phyloP scores from a whole-genome alignment of 1,140 invertebrate species.

The Bombus pascuorum region DNA sequence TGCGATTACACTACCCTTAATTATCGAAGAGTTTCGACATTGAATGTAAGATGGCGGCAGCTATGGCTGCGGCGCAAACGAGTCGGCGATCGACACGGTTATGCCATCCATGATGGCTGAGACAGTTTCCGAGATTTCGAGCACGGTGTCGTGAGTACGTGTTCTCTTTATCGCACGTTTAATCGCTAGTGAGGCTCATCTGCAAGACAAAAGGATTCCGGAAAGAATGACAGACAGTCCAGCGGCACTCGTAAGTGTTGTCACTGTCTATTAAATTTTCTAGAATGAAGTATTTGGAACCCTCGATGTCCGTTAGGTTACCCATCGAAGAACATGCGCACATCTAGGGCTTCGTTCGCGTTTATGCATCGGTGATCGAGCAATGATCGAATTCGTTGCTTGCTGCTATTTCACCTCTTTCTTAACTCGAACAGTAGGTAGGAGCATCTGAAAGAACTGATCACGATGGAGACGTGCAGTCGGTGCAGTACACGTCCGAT shows the following conservation, averaged over 20 bases:
- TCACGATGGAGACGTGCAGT: constrained; percentile 40
- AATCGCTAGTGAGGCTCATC: constrained; percentile 42
- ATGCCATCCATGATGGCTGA: constrained; percentile 61
- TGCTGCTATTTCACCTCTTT: background rate
- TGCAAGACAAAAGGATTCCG: constrained; percentile 13
- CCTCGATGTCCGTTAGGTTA: constrained; percentile 36
- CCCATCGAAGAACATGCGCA: constrained; percentile 16
- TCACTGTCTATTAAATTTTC: constrained; percentile 54
- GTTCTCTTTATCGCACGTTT: constrained; percentile 52
- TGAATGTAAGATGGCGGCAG: constrained; percentile 37
- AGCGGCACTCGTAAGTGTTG: constrained; percentile 66
- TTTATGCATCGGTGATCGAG: background rate
- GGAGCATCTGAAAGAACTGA: constrained; percentile 27
- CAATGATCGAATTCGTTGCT: background rate
- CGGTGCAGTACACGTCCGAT: constrained; percentile 42
- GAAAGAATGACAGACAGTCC: constrained; percentile 61
- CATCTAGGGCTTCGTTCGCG: background rate
- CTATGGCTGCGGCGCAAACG: constrained; percentile 40
- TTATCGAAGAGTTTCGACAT: constrained; percentile 2
- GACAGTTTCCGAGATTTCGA: constrained; percentile 62
- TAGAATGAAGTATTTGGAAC: constrained; percentile 18
- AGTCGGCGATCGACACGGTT: constrained; percentile 46
- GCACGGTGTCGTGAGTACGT: constrained; percentile 62
- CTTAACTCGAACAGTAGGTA: background rate
- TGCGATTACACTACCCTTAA: background rate